Evolutionary conservation across 2,888 invertebrate genomes (phyloP), one percentile per base, ranked within the genome.

Genomic region (Nebria salina): DNA sequence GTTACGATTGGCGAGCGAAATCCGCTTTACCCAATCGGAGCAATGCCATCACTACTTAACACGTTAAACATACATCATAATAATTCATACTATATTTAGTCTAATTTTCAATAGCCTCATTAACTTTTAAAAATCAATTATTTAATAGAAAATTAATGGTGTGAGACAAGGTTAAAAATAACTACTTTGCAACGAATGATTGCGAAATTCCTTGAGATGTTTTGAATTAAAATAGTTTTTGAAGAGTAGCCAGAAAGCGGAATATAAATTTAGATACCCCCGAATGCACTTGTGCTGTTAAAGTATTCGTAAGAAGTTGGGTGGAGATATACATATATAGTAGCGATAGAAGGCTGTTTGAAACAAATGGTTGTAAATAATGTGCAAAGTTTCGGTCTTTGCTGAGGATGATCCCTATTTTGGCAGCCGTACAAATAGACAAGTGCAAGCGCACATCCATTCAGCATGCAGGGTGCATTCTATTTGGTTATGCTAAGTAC

Each of bases 1-100:
- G 80, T 81, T 82, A 82, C 82, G 85, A 87, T 87, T 87, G 87
- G 87, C 82, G 83, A 85, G 85, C 86, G 84, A 85, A 85, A 84
- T 84, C 83, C 83, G 83, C 84, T 78, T 78, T 85, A 82, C 77
- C 87, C 87, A 87, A 87, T 87, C 83, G 84, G 85, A 86, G 82
- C 83, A 20, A 70, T 9, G 72, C 74, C 7, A 65, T 66, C 15
- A 8, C 25, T 70, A 70, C 70, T 54, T 54, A 54, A 54, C 54
- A 54, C 83, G 83, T 84, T 84, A 82, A 82, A 82, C 83, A 82
- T 84, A 84, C 84, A 85, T 84, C 83, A 84, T 84, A 84, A 84
- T 84, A 84, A 84, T 83, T 83, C 82, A 34, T 78, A 74, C 83
- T 83, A 83, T 83, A 83, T 83, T 79, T 83, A 70, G 4, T 54